Evolutionary conservation across 2,888 invertebrate species (phyloP).

Genomic region (Eupithecia subfuscata): DNA sequence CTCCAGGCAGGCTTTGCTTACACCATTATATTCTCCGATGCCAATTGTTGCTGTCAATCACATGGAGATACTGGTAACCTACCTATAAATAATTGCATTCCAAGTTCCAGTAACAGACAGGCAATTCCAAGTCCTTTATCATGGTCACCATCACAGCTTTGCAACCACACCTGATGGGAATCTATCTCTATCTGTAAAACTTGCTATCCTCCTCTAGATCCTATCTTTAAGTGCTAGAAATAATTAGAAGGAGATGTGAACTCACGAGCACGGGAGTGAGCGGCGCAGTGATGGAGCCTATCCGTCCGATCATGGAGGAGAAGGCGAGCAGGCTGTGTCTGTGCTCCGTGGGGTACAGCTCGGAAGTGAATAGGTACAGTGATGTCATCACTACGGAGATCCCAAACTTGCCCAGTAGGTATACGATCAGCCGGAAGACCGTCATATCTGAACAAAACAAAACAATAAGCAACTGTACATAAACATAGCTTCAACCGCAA

Average conservation of each 20-base stretch:
- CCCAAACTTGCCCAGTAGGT: slow-evolving; percentile 86
- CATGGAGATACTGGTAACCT: too few species aligned
- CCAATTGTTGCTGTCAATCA: neutral
- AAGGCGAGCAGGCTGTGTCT: slow-evolving; percentile 87
- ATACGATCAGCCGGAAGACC: slow-evolving; percentile 73
- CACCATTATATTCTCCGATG: neutral
- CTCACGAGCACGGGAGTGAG: slow-evolving; percentile 86
- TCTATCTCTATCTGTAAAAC: neutral
- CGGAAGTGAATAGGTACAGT: slow-evolving; percentile 87
- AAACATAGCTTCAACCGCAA: too few species aligned
- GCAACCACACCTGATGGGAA: neutral
- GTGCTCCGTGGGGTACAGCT: slow-evolving; percentile 88
- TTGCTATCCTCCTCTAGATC: too few species aligned
- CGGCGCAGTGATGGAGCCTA: slow-evolving; percentile 89
- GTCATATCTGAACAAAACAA: slow-evolving; percentile 54
- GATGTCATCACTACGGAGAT: slow-evolving; percentile 87
- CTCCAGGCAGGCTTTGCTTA: neutral
- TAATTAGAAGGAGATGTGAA: too few species aligned
- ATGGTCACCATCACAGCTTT: neutral
- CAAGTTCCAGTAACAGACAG: neutral
- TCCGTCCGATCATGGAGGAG: slow-evolving; percentile 88
- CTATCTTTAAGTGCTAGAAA: too few species aligned
- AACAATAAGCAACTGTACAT: too few species aligned
- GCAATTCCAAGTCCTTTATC: neutral
- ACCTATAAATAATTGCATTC: neutral